Evolutionary conservation across 2,113 vertebrate species (phyloP), one percentile per base, ranked within the genome.

Genomic region (Oryzias melastigma): DNA sequence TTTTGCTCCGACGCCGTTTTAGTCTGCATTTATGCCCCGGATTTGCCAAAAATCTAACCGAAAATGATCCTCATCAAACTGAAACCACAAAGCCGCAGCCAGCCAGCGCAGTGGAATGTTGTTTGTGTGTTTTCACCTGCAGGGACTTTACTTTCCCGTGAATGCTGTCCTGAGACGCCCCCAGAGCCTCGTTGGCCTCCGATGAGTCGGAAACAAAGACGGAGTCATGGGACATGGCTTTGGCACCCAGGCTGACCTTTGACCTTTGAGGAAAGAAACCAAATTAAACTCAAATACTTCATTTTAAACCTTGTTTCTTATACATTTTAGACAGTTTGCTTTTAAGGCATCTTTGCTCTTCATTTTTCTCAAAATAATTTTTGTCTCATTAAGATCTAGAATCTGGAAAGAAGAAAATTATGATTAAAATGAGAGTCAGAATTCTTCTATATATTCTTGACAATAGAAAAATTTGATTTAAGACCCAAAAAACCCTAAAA

Each of bases 191-290:
- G 16, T 83, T 78, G 14, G 58, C 86, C 71, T 93, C 93, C 17
- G 84, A 75, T 12, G 85, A 84, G 18, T 95, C 91, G 14, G 89
- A 90, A 62, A 92, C 89, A 71, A 97, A 96, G 69, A 96, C 86
- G 0, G 95, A 96, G 80, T 98, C 96, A 29, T 97, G 95, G 17
- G 95, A 97, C 82, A 95, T 58, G 60, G 92, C 92, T 86, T 96
- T 96, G 87, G 52, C 91, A 24, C 93, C 91, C 91, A 95, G 83
- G 78, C 66, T 90, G 57, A 92, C 77, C 85, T 91, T 96, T 61
- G 87, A 80, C 57, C 96, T 98, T 22, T 71, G 29, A 64, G 69
- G 76, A 58, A 56, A 80, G 77, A 60, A 73, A 47, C 67, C 57
- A 72, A 73, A 80, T 49, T 66, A 42, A 73, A 44, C 12, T 59